These are phyloP conservation scores for Drosophila setifemur DNA, from an alignment of 1,140 invertebrate species.

Conservation along the genomic window DNA sequence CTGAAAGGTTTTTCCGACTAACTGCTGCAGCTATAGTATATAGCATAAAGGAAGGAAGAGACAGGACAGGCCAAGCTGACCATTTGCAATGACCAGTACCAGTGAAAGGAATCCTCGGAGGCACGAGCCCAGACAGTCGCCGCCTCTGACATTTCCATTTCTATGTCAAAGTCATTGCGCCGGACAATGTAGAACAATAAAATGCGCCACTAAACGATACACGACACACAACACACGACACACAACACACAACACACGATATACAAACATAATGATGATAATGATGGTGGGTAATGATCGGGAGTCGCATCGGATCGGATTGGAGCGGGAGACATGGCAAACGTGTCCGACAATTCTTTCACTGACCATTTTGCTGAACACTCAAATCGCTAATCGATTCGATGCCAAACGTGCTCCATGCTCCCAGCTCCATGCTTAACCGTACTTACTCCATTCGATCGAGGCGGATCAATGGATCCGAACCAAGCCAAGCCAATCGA, in stretches of 20 bases:
- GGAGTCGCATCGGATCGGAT: no score
- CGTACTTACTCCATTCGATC: slow-evolving; percentile 17
- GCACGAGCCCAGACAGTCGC: background rate
- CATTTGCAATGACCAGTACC: slow-evolving; percentile 19
- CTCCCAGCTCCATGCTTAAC: slow-evolving; percentile 5
- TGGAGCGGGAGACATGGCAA: slow-evolving; percentile 25
- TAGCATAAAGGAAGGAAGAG: no score
- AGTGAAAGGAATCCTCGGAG: slow-evolving; percentile 52
- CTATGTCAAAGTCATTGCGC: slow-evolving; percentile 74
- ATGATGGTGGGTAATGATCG: slow-evolving; percentile 21
- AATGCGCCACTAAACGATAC: slow-evolving; percentile 49
- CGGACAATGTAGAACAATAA: slow-evolving; percentile 72
- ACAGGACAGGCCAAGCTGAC: background rate
- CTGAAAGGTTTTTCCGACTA: background rate
- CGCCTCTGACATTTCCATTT: slow-evolving; percentile 46
- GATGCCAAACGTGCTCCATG: slow-evolving; percentile 63
- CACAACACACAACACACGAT: background rate
- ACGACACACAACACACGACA: slow-evolving; percentile 38
- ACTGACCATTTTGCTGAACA: slow-evolving; percentile 53
- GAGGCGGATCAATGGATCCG: slow-evolving; percentile 25
- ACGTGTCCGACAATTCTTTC: slow-evolving; percentile 44
- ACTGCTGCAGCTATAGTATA: no score
- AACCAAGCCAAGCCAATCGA: slow-evolving; percentile 18
- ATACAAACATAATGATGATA: slow-evolving; percentile 18
- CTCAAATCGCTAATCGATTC: slow-evolving; percentile 69